phyloP scores from a whole-genome alignment of 2,797 vertebrate genomes.

The Paramormyrops hopkinsi region DNA sequence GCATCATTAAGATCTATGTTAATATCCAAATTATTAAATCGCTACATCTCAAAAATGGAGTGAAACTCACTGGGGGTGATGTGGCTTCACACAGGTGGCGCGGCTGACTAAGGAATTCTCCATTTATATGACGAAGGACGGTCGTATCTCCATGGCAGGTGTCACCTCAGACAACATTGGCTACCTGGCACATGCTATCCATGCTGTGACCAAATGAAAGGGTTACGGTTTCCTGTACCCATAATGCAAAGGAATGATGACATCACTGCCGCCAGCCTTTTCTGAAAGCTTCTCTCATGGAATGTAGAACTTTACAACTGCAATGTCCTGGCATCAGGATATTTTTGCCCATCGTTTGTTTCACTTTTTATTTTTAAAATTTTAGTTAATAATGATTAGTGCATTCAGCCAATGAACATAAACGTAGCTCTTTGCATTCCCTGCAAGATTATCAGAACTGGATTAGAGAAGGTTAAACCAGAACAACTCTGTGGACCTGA shows the following conservation, averaged over 20 bases:
- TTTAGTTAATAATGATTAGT: not conserved
- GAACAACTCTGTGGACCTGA: not conserved
- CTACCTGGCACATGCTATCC: constrained; percentile 85
- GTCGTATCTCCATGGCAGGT: constrained; percentile 90
- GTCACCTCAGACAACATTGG: constrained; percentile 82
- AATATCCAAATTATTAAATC: not conserved
- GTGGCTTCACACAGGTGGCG: constrained; percentile 69
- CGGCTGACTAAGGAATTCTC: constrained; percentile 89
- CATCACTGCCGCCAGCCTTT: not conserved
- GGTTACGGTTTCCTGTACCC: not conserved
- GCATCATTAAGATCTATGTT: not conserved
- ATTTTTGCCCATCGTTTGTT: not conserved
- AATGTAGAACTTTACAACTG: not conserved
- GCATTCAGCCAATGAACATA: not conserved
- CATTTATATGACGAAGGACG: constrained; percentile 96
- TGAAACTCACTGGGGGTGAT: not conserved
- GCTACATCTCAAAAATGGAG: not conserved
- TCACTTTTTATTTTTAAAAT: not conserved
- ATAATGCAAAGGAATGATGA: not conserved
- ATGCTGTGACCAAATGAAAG: constrained; percentile 83
- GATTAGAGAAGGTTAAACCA: not conserved
- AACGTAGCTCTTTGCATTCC: not conserved
- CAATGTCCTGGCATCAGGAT: not conserved
- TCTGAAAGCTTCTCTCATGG: not conserved
- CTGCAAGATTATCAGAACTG: not conserved